These are phyloP conservation scores for Anoncus sp. DNA, from an alignment of 2,888 invertebrate species.

Conservation along the genomic window DNA sequence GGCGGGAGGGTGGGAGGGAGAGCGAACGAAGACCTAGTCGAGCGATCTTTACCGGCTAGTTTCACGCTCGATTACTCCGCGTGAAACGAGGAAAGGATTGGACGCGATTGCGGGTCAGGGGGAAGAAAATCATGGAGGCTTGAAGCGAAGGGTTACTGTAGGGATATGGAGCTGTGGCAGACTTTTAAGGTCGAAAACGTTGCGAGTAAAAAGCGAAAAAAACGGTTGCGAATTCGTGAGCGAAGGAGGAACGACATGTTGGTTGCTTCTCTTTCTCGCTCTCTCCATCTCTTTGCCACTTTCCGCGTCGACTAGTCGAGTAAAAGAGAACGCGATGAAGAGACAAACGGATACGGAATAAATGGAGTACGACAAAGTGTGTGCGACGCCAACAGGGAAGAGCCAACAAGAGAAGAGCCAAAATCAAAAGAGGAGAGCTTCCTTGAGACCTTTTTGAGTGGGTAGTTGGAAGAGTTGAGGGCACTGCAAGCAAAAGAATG, in stretches of 20 bases:
- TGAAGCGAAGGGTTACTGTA: slow-evolving; percentile 49
- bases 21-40: slow-evolving; percentile 45
- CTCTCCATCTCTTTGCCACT: slow-evolving; percentile 35
- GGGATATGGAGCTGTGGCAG: slow-evolving; percentile 35
- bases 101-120: slow-evolving; percentile 73
- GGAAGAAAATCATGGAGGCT: slow-evolving; percentile 62
- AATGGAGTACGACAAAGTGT: slow-evolving; percentile 48
- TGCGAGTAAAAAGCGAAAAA: slow-evolving; percentile 34
- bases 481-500: slow-evolving; percentile 13
- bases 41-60: slow-evolving; percentile 78
- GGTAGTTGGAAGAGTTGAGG: slow-evolving; percentile 57
- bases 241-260: slow-evolving; percentile 32
- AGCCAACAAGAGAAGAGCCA: slow-evolving; percentile 47
- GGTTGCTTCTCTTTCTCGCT: slow-evolving; percentile 27
- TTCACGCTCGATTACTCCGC: slow-evolving; percentile 80
- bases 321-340: slow-evolving; percentile 37
- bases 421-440: slow-evolving; percentile 72
- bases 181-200: slow-evolving; percentile 51
- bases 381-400: slow-evolving; percentile 36
- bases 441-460: slow-evolving; percentile 71
- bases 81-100: slow-evolving; percentile 79
- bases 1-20: slow-evolving; percentile 1
- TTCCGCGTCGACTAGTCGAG: slow-evolving; percentile 28
- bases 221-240: slow-evolving; percentile 39
- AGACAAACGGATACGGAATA: slow-evolving; percentile 44